These are phyloP conservation scores for Melanotaenia nigrans DNA, from an alignment of 2,797 vertebrate genomes.

Conservation along the genomic window DNA sequence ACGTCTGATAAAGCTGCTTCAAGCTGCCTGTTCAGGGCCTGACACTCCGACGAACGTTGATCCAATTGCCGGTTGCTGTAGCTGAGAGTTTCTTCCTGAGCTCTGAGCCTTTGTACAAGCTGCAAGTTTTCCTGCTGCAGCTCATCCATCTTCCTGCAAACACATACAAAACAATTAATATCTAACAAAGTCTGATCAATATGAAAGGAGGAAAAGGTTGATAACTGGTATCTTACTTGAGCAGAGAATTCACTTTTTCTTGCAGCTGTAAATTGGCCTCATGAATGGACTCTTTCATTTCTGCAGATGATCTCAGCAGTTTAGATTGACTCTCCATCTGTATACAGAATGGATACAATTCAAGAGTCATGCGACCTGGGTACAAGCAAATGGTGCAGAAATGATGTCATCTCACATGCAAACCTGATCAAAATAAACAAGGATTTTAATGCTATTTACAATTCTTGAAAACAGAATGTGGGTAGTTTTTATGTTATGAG, in stretches of 20 bases:
- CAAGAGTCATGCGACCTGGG: neutral
- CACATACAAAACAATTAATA: neutral
- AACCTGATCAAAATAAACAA: constrained; percentile 3
- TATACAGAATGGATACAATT: neutral
- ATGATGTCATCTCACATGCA: constrained; percentile 28
- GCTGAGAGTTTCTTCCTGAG: constrained; percentile 84
- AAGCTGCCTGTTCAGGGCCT: constrained; percentile 84
- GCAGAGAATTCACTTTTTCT: constrained; percentile 80
- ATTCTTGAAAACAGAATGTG: constrained; percentile 22
- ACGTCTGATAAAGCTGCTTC: constrained; percentile 85
- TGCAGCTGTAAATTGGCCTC: constrained; percentile 82
- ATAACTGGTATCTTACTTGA: constrained; percentile 76
- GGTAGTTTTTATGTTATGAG: neutral
- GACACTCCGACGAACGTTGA: constrained; percentile 82
- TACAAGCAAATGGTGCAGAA: neutral
- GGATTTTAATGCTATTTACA: constrained; percentile 1
- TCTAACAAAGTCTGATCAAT: neutral
- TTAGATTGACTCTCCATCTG: constrained; percentile 77
- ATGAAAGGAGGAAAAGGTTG: neutral
- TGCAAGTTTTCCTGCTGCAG: constrained; percentile 85
- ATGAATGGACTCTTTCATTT: constrained; percentile 78
- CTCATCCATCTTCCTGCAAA: constrained; percentile 81
- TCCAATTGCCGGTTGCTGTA: constrained; percentile 82
- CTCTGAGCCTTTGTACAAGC: constrained; percentile 81
- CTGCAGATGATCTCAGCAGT: constrained; percentile 68